Conservation (phyloP, 1,140 invertebrate species). For the Epicauta chinensis region DNA sequence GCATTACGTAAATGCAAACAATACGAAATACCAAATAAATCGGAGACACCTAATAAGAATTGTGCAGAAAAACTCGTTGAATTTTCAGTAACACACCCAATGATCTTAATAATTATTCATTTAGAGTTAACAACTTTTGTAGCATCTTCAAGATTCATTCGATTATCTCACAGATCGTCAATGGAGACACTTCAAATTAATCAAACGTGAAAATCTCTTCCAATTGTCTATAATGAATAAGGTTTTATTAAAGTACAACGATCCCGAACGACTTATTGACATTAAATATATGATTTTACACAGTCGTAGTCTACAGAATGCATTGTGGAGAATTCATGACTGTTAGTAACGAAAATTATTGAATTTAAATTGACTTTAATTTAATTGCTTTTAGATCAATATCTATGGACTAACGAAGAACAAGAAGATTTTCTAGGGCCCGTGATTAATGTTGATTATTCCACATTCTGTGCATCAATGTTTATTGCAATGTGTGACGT, state of each 20-base stretch:
- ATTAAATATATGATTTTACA: constrained; percentile 8
- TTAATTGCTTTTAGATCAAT: background rate
- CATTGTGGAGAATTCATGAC: constrained; percentile 8
- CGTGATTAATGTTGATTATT: background rate
- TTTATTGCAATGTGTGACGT: constrained; percentile 1
- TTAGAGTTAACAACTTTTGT: too few species aligned
- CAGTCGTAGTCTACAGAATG: background rate
- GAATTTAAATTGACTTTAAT: too few species aligned
- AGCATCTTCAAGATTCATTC: too few species aligned
- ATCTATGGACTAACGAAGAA: background rate
- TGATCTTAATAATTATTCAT: too few species aligned
- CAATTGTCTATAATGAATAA: too few species aligned
- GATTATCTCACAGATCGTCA: background rate
- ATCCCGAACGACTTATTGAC: background rate
- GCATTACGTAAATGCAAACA: constrained; percentile 5
- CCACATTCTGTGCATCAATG: constrained; percentile 3
- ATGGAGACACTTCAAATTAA: constrained; percentile 5
- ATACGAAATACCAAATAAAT: background rate
- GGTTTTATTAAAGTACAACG: background rate
- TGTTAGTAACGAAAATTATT: constrained; percentile 3
- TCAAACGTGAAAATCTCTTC: background rate
- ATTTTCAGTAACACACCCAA: too few species aligned
- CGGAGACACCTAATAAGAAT: too few species aligned
- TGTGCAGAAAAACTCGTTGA: too few species aligned
- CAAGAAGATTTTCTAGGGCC: background rate